Percentiles rank a stretch among this genome's conserved stretches.
These are phyloP conservation scores for Diplosoma virens DNA, from an alignment of 23 tunicate species.

Conservation along the genomic window DNA sequence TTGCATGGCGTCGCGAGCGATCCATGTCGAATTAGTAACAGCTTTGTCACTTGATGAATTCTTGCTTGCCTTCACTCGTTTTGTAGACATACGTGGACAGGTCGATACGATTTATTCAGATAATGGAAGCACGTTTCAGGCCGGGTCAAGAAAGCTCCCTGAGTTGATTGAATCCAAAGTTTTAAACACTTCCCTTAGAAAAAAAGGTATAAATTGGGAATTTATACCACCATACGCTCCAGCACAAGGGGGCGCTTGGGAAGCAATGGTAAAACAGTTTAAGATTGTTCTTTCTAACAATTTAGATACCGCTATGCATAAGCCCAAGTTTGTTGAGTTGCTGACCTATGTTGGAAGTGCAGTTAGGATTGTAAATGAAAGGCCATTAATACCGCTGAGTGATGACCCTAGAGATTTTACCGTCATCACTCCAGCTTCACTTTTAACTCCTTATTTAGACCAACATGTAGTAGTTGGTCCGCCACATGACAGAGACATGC, in stretches of 20 bases:
- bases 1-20: not conserved
- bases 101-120: constrained; percentile 16
- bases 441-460: not conserved
- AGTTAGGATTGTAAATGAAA: constrained; percentile 25
- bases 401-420: constrained; percentile 19
- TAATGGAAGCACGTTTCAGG: constrained; percentile 8
- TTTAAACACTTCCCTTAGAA: constrained; percentile 2
- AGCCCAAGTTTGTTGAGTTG: constrained; percentile 1
- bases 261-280: constrained; percentile 7
- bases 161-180: not conserved
- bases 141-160: not conserved
- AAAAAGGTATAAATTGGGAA: not conserved
- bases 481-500: not conserved
- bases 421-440: constrained; percentile 8
- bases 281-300: not conserved
- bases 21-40: constrained; percentile 11
- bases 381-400: constrained; percentile 20
- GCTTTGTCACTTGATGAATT: not conserved
- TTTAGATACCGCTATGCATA: not conserved
- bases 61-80: constrained; percentile 2
- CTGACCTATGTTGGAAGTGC: constrained; percentile 1
- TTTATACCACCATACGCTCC: constrained; percentile 1
- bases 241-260: constrained; percentile 20
- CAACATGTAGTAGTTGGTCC: too few species aligned
- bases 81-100: not conserved